A percentile compares a stretch with the other conserved stretches of the same genome.
Evolutionary conservation across 92 coral and sea anemone genomes (phyloP).

Genomic region (Porites rus): DNA sequence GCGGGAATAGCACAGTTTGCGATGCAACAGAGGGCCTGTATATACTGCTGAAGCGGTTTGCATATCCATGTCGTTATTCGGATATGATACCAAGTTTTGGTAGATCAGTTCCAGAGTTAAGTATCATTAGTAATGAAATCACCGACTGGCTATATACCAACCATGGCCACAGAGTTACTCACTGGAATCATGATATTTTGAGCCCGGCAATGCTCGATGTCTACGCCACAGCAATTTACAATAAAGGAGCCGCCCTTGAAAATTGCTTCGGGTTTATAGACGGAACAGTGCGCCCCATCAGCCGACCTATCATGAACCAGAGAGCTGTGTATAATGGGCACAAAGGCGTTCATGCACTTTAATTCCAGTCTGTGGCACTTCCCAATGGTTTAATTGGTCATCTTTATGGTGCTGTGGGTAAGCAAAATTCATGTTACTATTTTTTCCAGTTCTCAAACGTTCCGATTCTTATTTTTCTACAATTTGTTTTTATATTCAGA

Average conservation of each 20-base stretch:
- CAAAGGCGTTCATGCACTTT: no score
- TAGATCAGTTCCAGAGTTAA: neutral
- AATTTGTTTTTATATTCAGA: conserved; percentile 35
- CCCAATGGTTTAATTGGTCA: conserved; percentile 32
- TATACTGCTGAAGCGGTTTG: no score
- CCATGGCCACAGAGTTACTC: conserved; percentile 48
- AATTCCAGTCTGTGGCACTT: no score
- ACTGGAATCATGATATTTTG: no score
- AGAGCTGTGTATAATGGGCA: no score
- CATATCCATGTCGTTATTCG: no score
- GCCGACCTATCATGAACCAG: neutral
- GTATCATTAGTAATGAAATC: conserved; percentile 8
- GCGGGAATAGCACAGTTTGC: conserved; percentile 21
- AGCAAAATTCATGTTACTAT: conserved; percentile 32
- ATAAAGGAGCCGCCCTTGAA: conserved; percentile 37
- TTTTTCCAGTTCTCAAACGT: conserved; percentile 24
- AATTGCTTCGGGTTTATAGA: conserved; percentile 44
- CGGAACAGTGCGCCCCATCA: conserved; percentile 8
- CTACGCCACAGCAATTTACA: conserved; percentile 3
- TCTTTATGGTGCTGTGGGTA: conserved; percentile 36
- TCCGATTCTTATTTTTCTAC: conserved; percentile 23
- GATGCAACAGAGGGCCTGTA: conserved; percentile 16
- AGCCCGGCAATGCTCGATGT: conserved; percentile 18
- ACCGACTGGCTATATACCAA: conserved; percentile 23
- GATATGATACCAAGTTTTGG: neutral